These are phyloP conservation scores for Selene dorsalis DNA, from an alignment of 2,797 vertebrate genomes.

Conservation along the genomic window DNA sequence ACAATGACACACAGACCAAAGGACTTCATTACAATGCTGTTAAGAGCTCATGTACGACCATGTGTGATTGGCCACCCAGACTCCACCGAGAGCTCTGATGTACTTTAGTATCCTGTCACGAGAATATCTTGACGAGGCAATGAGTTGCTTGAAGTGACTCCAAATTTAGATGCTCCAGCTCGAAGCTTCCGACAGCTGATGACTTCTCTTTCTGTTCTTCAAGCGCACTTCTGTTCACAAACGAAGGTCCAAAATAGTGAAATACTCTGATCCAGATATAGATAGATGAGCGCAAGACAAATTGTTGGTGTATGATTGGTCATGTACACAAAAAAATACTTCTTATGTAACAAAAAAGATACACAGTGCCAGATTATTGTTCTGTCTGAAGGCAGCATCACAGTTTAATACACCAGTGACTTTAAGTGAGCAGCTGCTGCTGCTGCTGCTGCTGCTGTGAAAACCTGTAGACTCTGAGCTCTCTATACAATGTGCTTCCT, in stretches of 20 bases:
- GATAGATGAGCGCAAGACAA: slow-evolving; percentile 36
- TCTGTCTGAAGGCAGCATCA: slow-evolving; percentile 16
- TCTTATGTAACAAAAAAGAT: slow-evolving; percentile 31
- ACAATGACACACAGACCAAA: slow-evolving; percentile 15
- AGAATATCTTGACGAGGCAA: slow-evolving; percentile 34
- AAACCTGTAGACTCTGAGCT: slow-evolving; percentile 34
- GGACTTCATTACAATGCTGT: slow-evolving; percentile 8
- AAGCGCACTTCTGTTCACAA: slow-evolving; percentile 39
- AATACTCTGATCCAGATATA: slow-evolving; percentile 70
- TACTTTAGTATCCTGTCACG: slow-evolving; percentile 40
- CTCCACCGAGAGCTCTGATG: slow-evolving; percentile 23
- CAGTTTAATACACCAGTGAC: background rate
- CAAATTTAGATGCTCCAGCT: slow-evolving; percentile 72
- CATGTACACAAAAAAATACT: slow-evolving; percentile 22
- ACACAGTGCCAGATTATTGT: slow-evolving; percentile 12
- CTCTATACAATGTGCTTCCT: background rate
- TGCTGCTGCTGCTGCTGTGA: slow-evolving; percentile 6
- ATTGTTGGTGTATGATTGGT: slow-evolving; percentile 10
- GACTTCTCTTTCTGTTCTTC: slow-evolving; percentile 57
- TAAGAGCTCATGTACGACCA: slow-evolving; percentile 8
- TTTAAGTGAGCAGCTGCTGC: slow-evolving; percentile 9
- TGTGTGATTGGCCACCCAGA: slow-evolving; percentile 7
- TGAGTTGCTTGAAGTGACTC: slow-evolving; percentile 61
- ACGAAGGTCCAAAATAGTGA: slow-evolving; percentile 54
- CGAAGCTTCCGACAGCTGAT: slow-evolving; percentile 63